Base-by-base conservation (phyloP, 2,888 invertebrate species). In the Atherix ibis region DNA sequence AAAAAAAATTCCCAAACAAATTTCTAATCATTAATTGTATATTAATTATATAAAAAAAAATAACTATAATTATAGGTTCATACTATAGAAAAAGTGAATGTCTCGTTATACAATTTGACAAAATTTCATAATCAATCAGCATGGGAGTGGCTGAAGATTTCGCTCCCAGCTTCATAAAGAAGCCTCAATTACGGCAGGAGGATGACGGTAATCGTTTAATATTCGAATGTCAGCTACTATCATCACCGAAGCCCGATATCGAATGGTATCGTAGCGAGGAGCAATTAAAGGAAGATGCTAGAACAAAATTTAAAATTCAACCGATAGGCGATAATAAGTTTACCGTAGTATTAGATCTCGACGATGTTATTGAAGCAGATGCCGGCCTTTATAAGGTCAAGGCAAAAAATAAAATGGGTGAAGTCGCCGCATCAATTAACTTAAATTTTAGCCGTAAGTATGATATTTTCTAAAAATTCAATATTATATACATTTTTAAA, bases 111-210 rank as follows among this genome's bases (percentile, higher is more conserved):
- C 9, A 18, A 19, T 14, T n/a, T 10, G 14, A 16, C n/a, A 12
- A 8, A 2, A 32, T 31, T 19, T 4, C 24, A 25, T 26, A 25
- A n/a, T 12, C 16, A 13, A 18, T 24, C 31, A 45, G 35, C 22
- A 60, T 60, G 60, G 60, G 60, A 49, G 58, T 59, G 52, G 56
- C 58, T 50, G 91, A 91, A 66, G 89, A 91, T 67, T 83, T 89
- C 70, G 91, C 94, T 68, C 94, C 94, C 64, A 92, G 91, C 74
- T 94, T 95, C 72, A 88, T 89, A 49, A 89, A 92, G 70, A 94
- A 94, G 77, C 94, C 94, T 46, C 87, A 88, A 64, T 75, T 95
- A 52, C 74, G 91, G 48, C 92, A 95, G 64, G 94, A 94, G 62
- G 91, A 91, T 62, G 91, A 91, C 59, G 91, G 91, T 52, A 91